These are phyloP conservation scores for Synergus gifuensis DNA, from an alignment of 2,888 invertebrate species.

Conservation along the genomic window DNA sequence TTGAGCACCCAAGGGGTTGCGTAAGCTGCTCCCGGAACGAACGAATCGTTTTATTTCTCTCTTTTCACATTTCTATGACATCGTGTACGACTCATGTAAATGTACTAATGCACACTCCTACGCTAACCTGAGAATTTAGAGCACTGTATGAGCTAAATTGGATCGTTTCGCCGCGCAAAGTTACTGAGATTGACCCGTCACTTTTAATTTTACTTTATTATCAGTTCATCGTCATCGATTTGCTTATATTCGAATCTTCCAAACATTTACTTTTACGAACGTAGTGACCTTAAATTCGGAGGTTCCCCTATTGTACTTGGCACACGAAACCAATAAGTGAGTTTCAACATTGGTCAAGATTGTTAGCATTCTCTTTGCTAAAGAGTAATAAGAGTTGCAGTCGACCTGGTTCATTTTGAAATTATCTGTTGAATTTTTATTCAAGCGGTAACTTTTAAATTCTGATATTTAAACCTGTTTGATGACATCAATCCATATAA, in stretches of 20 bases:
- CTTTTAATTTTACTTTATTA: constrained; percentile 5
- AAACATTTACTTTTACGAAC: not conserved
- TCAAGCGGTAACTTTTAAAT: not conserved
- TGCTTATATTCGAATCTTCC: not conserved
- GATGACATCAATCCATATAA: too few relatives aligned
- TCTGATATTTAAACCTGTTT: too few relatives aligned
- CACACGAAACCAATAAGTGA: not conserved
- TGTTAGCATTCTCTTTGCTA: not conserved
- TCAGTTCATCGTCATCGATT: not conserved
- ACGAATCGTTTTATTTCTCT: constrained; percentile 49
- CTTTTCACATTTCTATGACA: constrained; percentile 35
- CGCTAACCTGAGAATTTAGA: constrained; percentile 27
- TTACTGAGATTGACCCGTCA: not conserved
- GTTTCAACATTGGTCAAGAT: constrained; percentile 2
- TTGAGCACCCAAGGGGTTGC: constrained; percentile 64
- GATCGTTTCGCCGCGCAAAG: constrained; percentile 13
- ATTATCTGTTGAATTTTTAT: not conserved
- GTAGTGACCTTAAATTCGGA: not conserved
- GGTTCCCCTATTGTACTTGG: not conserved
- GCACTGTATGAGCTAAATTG: constrained; percentile 28
- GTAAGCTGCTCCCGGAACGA: constrained; percentile 61
- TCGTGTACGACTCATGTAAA: not conserved
- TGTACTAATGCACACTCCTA: constrained; percentile 5
- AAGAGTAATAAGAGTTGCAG: not conserved
- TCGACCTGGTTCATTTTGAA: not conserved